Evolutionary conservation across 2,797 vertebrate genomes (phyloP).

Genomic region (Hoplostethus mediterraneus): DNA sequence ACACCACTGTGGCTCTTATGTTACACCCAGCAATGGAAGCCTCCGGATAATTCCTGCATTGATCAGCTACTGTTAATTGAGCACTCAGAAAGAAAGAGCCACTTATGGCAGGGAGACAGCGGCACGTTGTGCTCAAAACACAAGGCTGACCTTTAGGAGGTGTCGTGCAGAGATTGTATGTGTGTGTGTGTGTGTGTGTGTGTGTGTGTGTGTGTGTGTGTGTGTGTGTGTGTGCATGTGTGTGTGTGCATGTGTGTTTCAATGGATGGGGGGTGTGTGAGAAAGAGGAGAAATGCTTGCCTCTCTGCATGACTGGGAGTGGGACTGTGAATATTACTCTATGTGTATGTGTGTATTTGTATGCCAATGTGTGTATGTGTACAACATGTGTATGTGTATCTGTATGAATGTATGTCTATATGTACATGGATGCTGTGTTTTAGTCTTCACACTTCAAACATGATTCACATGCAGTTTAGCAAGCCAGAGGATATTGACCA

Average conservation of each 20-base stretch:
- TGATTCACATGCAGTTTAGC: neutral
- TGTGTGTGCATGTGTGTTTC: neutral
- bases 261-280: too few species aligned
- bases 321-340: too few species aligned
- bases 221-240: neutral
- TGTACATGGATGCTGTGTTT: neutral
- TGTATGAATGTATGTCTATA: neutral
- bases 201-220: neutral
- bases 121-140: constrained; percentile 53
- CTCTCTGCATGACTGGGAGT: neutral
- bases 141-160: constrained; percentile 71
- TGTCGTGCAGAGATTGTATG: constrained; percentile 42
- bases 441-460: neutral
- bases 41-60: constrained; percentile 49
- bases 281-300: neutral
- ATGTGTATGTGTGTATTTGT: too few species aligned
- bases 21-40: constrained; percentile 12
- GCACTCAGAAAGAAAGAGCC: constrained; percentile 41
- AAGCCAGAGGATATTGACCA: constrained; percentile 26
- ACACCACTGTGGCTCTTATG: neutral
- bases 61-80: constrained; percentile 61
- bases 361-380: constrained; percentile 3
- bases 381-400: neutral
- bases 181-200: constrained; percentile 9
- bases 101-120: constrained; percentile 47